Conservation (phyloP, 2,888 invertebrate species). For the Alloplasta piceator region DNA sequence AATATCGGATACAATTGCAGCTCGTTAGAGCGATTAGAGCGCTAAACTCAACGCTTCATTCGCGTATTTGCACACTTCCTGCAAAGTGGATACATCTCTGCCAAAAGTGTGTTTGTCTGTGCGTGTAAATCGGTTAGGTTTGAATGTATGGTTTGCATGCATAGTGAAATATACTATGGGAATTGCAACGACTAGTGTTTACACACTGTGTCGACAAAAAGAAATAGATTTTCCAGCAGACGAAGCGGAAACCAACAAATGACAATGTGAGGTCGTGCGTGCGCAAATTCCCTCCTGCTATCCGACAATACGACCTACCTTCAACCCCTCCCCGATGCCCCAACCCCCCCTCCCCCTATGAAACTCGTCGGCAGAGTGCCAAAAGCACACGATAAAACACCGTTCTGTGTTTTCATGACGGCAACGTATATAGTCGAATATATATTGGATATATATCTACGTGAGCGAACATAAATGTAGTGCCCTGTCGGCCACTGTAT, state of each 20-base stretch:
- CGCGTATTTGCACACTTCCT: conserved; percentile 53
- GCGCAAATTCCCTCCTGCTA: conserved; percentile 54
- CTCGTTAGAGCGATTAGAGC: conserved; percentile 56
- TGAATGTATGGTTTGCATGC: conserved; percentile 33
- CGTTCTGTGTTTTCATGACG: conserved; percentile 65
- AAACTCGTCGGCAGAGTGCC: conserved; percentile 73
- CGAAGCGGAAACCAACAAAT: conserved; percentile 80
- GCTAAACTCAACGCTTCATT: conserved; percentile 43
- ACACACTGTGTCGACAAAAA: conserved; percentile 69
- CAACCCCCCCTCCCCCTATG: conserved; percentile 19
- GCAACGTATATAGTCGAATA: conserved; percentile 47
- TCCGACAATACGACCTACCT: not conserved
- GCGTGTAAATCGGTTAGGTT: not conserved
- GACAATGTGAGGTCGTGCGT: conserved; percentile 76
- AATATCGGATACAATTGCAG: conserved; percentile 5
- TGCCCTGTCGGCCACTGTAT: too few species aligned
- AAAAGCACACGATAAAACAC: conserved; percentile 77
- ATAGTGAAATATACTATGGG: conserved; percentile 58
- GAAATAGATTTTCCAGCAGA: conserved; percentile 81
- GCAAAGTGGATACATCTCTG: conserved; percentile 3
- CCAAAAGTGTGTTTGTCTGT: conserved; percentile 25
- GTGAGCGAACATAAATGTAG: conserved; percentile 21
- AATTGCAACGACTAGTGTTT: conserved; percentile 55
- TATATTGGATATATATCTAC: conserved; percentile 22
- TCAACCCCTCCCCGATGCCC: conserved; percentile 8